phyloP scores from a whole-genome alignment of 2,113 vertebrate genomes.

The Ceyx cyanopectus region DNA sequence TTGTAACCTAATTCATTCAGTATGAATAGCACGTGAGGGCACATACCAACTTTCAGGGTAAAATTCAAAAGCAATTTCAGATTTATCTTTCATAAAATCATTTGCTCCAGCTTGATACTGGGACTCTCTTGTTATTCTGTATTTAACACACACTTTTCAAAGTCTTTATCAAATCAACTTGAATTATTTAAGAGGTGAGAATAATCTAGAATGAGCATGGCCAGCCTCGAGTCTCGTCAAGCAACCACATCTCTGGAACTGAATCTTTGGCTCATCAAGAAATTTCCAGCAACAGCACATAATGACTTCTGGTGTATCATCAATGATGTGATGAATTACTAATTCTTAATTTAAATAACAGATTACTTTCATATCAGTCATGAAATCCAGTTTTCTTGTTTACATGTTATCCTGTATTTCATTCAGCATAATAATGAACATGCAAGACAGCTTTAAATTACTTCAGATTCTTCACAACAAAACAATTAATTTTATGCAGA shows the following conservation, averaged over 20 bases:
- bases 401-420: background rate
- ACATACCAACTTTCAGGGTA: background rate
- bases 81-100: background rate
- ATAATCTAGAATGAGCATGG: background rate
- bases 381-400: background rate
- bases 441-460: background rate
- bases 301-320: background rate
- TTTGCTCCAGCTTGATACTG: background rate
- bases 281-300: background rate
- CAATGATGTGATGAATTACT: background rate
- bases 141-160: background rate
- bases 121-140: background rate
- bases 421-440: background rate
- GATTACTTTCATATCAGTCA: background rate
- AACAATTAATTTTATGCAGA: background rate
- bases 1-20: background rate
- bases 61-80: background rate
- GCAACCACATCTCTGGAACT: background rate
- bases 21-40: background rate
- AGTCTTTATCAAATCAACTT: background rate
- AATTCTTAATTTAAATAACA: background rate
- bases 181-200: background rate
- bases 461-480: background rate
- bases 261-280: background rate
- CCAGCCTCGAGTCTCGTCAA: fast-evolving